Evolutionary conservation across 2,113 vertebrate species (phyloP).

Genomic region (Tachysurus vachellii): DNA sequence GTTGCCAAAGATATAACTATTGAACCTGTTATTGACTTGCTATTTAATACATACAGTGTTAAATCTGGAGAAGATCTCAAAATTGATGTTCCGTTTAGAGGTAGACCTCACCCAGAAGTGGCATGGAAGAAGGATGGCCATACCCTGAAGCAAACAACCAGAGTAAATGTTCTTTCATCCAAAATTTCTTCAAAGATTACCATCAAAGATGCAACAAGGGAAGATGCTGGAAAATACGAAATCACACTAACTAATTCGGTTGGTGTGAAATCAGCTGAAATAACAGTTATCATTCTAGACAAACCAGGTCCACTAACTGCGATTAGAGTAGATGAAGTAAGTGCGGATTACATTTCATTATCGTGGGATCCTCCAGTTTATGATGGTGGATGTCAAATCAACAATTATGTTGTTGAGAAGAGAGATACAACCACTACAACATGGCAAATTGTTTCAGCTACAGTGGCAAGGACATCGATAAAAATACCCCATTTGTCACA

Average conservation of each 20-base stretch:
- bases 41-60: slow-evolving; percentile 89
- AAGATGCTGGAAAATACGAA: slow-evolving; percentile 93
- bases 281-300: slow-evolving; percentile 88
- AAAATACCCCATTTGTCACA: slow-evolving; percentile 85
- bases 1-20: slow-evolving; percentile 91
- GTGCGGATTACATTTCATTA: slow-evolving; percentile 85
- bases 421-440: slow-evolving; percentile 92
- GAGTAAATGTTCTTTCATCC: slow-evolving; percentile 88
- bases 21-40: slow-evolving; percentile 84
- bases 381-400: slow-evolving; percentile 96
- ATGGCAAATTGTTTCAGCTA: slow-evolving; percentile 93
- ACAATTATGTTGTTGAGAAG: slow-evolving; percentile 97
- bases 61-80: slow-evolving; percentile 94
- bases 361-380: slow-evolving; percentile 94
- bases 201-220: slow-evolving; percentile 91
- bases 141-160: slow-evolving; percentile 88
- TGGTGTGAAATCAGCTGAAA: slow-evolving; percentile 79
- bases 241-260: slow-evolving; percentile 84
- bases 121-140: slow-evolving; percentile 92
- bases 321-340: slow-evolving; percentile 89
- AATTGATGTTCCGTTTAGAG: slow-evolving; percentile 91
- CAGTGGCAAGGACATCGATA: slow-evolving; percentile 94
- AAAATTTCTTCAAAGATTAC: slow-evolving; percentile 83
- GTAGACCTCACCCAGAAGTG: slow-evolving; percentile 85
- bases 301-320: slow-evolving; percentile 90